phyloP scores from a whole-genome alignment of 2,888 invertebrate genomes.

The Hemicrepidius hirtus region DNA sequence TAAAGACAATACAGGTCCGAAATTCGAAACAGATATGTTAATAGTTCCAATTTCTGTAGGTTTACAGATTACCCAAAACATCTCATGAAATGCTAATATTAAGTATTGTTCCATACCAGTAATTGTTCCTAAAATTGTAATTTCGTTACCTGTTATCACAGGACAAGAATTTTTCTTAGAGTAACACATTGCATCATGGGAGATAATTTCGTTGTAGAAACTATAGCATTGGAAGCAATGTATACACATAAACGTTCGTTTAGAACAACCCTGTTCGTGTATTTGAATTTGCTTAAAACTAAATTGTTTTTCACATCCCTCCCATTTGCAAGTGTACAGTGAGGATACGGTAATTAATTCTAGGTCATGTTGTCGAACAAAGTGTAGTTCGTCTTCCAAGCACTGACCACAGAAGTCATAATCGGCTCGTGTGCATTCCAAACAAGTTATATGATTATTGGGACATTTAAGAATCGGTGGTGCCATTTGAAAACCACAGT shows the following conservation, averaged over 20 bases:
- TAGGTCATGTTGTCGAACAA: not conserved
- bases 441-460: not conserved
- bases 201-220: not conserved
- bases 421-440: conserved; percentile 10
- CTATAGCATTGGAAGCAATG: conserved; percentile 9
- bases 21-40: not conserved
- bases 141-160: not conserved
- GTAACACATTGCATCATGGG: not conserved
- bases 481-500: not conserved
- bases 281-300: conserved; percentile 7
- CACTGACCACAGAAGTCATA: conserved; percentile 2
- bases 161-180: not conserved
- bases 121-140: not conserved
- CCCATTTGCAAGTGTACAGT: conserved; percentile 6
- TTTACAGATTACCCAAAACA: not conserved
- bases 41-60: not conserved
- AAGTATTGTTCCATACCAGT: not conserved
- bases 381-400: not conserved
- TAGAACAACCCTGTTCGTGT: conserved; percentile 11
- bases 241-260: not conserved
- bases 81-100: not conserved
- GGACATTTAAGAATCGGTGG: conserved; percentile 14
- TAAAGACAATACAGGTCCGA: conserved; percentile 1
- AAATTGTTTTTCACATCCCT: not conserved
- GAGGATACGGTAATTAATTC: not conserved